Percentiles rank a stretch among this genome's conserved stretches.
These are phyloP conservation scores for Stomatorhinus ivindoensis DNA, from an alignment of 2,113 vertebrate genomes.

Conservation along the genomic window DNA sequence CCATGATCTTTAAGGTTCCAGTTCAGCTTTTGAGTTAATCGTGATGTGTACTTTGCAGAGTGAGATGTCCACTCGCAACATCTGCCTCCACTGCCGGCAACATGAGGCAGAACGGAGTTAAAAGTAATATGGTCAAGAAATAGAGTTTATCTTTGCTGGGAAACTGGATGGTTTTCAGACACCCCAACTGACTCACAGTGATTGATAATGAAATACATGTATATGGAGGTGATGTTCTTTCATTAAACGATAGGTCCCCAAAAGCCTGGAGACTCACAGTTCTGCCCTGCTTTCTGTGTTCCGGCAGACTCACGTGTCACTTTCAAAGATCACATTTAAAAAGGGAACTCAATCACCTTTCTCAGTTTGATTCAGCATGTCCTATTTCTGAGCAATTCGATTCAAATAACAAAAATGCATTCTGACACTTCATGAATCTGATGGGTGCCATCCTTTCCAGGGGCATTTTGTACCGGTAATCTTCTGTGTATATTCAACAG, in stretches of 20 bases:
- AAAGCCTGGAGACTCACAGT: background rate
- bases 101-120: background rate
- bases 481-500: constrained; percentile 10
- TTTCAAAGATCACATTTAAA: background rate
- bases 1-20: background rate
- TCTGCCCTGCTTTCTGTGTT: background rate
- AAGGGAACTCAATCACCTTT: background rate
- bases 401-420: constrained; percentile 22
- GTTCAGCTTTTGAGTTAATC: background rate
- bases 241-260: background rate
- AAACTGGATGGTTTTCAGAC: background rate
- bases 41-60: background rate
- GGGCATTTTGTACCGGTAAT: background rate
- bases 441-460: constrained; percentile 1
- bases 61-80: background rate
- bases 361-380: constrained; percentile 6
- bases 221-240: background rate
- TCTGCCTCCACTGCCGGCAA: background rate
- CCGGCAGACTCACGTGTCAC: background rate
- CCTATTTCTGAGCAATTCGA: background rate
- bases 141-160: background rate
- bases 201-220: background rate
- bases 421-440: constrained; percentile 4
- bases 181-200: background rate
- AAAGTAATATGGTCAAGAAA: background rate